A percentile compares a stretch with the other conserved stretches of the same genome.
These are phyloP conservation scores for Rhinoraja longicauda DNA, from an alignment of 2,797 vertebrate genomes.

Conservation along the genomic window DNA sequence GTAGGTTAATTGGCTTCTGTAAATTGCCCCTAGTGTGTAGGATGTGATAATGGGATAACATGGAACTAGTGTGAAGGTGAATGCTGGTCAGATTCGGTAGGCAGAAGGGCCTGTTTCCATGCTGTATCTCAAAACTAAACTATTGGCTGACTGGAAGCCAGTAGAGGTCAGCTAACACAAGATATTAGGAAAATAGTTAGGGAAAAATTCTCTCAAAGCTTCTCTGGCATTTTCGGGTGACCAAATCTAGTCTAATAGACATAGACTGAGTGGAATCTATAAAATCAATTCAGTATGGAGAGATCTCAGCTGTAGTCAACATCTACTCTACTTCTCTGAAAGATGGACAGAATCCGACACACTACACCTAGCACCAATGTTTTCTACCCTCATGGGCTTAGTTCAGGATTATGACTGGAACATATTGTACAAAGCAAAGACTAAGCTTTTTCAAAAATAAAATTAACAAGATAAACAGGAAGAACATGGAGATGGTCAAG, in stretches of 20 bases:
- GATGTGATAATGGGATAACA: too few relatives aligned
- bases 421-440: background rate
- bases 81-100: too few relatives aligned
- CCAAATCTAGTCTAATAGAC: background rate
- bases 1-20: too few relatives aligned
- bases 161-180: background rate
- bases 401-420: background rate
- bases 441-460: background rate
- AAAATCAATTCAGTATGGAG: background rate
- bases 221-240: background rate
- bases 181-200: too few relatives aligned
- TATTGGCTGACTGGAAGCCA: background rate
- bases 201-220: background rate
- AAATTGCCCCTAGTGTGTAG: too few relatives aligned
- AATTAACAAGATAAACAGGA: background rate
- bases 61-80: too few relatives aligned
- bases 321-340: background rate
- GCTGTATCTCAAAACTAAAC: too few relatives aligned
- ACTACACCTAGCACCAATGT: background rate
- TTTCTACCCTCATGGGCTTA: background rate
- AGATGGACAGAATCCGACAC: background rate
- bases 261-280: background rate
- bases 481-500: background rate
- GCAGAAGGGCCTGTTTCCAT: too few relatives aligned
- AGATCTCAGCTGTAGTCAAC: background rate